These are phyloP conservation scores for Whitmania pigra DNA, from an alignment of 1,140 invertebrate genomes.

Conservation along the genomic window DNA sequence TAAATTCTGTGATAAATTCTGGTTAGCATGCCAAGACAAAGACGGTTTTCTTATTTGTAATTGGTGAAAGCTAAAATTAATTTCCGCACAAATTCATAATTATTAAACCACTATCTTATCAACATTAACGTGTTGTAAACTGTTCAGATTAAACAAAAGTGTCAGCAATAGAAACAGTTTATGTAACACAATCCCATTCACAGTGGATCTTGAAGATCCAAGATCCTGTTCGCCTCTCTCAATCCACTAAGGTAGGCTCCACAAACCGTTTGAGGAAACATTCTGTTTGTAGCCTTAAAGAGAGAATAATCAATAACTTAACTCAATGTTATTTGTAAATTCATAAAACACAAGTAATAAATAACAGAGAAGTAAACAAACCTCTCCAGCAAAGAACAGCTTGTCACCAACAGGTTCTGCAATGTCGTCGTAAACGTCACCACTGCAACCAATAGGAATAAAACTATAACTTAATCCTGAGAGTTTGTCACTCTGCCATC, in stretches of 20 bases:
- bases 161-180: no score
- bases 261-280: conserved; percentile 44
- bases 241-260: conserved; percentile 45
- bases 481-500: conserved; percentile 40
- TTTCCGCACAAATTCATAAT: no score
- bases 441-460: conserved; percentile 39
- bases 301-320: neutral
- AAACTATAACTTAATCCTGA: conserved; percentile 43
- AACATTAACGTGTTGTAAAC: no score
- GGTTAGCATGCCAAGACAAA: no score
- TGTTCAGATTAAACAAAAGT: no score
- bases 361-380: conserved; percentile 27
- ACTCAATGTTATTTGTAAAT: conserved; percentile 7
- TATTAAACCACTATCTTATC: no score
- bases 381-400: conserved; percentile 47
- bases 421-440: conserved; percentile 39
- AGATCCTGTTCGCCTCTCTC: conserved; percentile 33
- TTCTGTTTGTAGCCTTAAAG: conserved; percentile 42
- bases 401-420: conserved; percentile 38
- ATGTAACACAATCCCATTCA: no score
- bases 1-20: no score
- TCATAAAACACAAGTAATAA: conserved; percentile 25
- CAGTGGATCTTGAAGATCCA: conserved; percentile 26
- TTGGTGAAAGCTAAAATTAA: no score
- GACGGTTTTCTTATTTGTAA: no score